Base-by-base conservation (phyloP, 2,113 vertebrate species). In the Hippopotamus amphibius region DNA sequence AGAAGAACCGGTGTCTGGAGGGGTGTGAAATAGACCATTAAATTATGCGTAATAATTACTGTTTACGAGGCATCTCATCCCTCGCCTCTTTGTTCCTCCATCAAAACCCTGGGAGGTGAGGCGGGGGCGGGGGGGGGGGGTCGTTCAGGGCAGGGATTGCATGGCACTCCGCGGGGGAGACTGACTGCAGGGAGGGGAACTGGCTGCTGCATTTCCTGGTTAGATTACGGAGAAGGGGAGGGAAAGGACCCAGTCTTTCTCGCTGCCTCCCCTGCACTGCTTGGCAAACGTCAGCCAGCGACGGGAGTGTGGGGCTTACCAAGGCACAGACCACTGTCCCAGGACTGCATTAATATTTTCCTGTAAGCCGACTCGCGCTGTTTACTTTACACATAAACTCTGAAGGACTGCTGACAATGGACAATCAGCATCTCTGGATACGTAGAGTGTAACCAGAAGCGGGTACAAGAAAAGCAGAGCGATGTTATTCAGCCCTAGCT, bases 231-330 rank as follows among this genome's bases (percentile, higher is more conserved):
- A 46, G 86, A 66, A 46, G 48, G 17, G 21, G 30, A 37, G 28
- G 74, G 12, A 30, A n/a, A n/a, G n/a, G 22, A 26, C 13, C 53
- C 46, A 16, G 12, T 10, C 16, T 5, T 90, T 3, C 59, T 68
- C 33, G 26, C 48, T 59, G 59, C 8, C 5, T 19, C 5, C 24
- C 41, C 22, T 48, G 50, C 43, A 1, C 61, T 0, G 15, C 30
- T 7, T 6, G 48, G 16, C 26, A 48, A 22, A 37, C 81, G 13
- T 28, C 30, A 41, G 79, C 59, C 69, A 8, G 22, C 13, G 43
- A 15, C 24, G 13, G 0, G 6, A 46, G 10, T 6, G 12, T 14
- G 57, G 41, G 1, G 2, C 26, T 13, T 13, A 3, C 59, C 6
- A 4, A 0, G 8, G 57, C 11, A 46, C 57, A 5, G 21, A 17